A percentile compares a stretch with the other conserved stretches of the same genome.
phyloP scores from a whole-genome alignment of 2,888 invertebrate species.

The Amblyjoppa proteus region DNA sequence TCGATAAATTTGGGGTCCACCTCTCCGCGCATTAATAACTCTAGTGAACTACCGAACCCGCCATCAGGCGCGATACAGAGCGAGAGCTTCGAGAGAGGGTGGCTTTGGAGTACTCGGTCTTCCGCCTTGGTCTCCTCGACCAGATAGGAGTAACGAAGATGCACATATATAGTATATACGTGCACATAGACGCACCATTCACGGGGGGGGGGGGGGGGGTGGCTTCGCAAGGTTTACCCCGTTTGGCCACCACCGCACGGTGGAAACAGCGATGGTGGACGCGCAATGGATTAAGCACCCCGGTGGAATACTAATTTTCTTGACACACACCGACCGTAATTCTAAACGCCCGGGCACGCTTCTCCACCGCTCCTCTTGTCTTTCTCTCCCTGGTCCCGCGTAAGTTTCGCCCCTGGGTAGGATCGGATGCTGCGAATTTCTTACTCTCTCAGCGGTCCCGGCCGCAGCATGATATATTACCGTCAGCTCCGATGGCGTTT shows the following conservation, averaged over 20 bases:
- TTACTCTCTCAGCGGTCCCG: slow-evolving; percentile 52
- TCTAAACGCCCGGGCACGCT: slow-evolving; percentile 54
- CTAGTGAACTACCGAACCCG: not conserved
- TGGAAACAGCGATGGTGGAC: slow-evolving; percentile 20
- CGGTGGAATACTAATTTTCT: slow-evolving; percentile 75
- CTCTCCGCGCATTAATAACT: slow-evolving; percentile 18
- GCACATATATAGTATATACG: not conserved
- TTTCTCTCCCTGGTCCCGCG: not conserved
- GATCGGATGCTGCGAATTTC: slow-evolving; percentile 65
- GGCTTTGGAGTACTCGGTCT: slow-evolving; percentile 9
- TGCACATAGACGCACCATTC: slow-evolving; percentile 47
- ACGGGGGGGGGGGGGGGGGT: slow-evolving; percentile 45
- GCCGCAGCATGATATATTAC: slow-evolving; percentile 62
- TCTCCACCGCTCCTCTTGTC: slow-evolving; percentile 22
- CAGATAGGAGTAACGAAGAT: slow-evolving; percentile 4
- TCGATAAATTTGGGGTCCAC: not conserved
- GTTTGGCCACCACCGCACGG: slow-evolving; percentile 12
- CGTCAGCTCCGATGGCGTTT: slow-evolving; percentile 47
- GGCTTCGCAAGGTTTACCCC: slow-evolving; percentile 31
- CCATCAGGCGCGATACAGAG: slow-evolving; percentile 14
- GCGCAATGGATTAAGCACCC: slow-evolving; percentile 52
- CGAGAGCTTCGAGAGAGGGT: slow-evolving; percentile 16
- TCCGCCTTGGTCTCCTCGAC: not conserved
- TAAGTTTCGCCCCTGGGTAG: slow-evolving; percentile 3
- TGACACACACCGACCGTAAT: slow-evolving; percentile 66